These are phyloP conservation scores for Alethe castanea DNA, from an alignment of 2,113 vertebrate genomes.

Conservation along the genomic window DNA sequence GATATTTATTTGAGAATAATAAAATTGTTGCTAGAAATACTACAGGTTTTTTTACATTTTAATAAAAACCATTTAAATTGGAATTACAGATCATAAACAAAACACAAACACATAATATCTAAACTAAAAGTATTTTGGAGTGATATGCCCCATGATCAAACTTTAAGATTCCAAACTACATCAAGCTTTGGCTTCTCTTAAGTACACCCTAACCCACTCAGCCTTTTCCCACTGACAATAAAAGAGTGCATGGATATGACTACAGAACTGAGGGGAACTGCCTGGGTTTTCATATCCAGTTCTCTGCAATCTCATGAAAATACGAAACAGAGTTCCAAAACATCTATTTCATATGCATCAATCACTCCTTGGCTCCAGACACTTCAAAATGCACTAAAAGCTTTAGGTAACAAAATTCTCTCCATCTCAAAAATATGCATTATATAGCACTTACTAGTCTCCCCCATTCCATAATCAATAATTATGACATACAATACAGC, in stretches of 20 bases:
- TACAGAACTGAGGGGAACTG: neutral
- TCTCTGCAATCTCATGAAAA: neutral
- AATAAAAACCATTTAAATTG: neutral
- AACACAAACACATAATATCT: neutral
- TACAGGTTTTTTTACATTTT: neutral
- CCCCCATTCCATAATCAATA: neutral
- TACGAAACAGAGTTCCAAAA: neutral
- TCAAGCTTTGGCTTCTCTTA: neutral
- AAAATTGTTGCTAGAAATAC: neutral
- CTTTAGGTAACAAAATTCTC: neutral
- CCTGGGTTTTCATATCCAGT: neutral
- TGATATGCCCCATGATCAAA: fast-evolving
- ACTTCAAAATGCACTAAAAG: neutral
- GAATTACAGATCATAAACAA: neutral
- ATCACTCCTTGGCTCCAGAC: neutral
- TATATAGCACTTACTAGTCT: neutral
- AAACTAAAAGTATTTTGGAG: neutral
- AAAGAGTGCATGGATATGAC: neutral
- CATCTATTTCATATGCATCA: neutral
- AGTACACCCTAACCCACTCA: neutral
- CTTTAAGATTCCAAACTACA: neutral
- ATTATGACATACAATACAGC: neutral
- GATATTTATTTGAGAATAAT: neutral
- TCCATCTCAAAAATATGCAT: neutral
- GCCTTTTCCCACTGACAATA: neutral